These are phyloP conservation scores for Sesia apiformis DNA, from an alignment of 2,888 invertebrate species.

Conservation along the genomic window DNA sequence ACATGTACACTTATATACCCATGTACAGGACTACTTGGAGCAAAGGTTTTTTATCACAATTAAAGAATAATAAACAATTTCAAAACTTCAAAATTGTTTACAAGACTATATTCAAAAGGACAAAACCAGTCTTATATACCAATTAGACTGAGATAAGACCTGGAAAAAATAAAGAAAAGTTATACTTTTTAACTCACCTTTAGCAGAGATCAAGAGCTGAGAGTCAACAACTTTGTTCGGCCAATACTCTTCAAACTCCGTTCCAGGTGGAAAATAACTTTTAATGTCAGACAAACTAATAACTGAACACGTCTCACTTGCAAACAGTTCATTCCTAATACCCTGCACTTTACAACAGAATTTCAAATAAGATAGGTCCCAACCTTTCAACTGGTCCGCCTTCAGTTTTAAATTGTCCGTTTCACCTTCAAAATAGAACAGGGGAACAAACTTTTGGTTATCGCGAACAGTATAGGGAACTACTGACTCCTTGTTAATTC, in stretches of 20 bases:
- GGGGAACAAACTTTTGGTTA: constrained; percentile 89
- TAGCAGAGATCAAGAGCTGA: constrained; percentile 82
- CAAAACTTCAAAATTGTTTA: too few relatives aligned
- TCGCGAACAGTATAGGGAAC: constrained; percentile 93
- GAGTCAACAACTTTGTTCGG: constrained; percentile 91
- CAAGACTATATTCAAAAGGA: too few relatives aligned
- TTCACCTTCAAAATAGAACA: constrained; percentile 91
- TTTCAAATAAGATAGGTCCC: constrained; percentile 94
- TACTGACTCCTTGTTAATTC: constrained; percentile 94
- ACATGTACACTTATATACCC: too few relatives aligned
- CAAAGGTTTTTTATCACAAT: too few relatives aligned
- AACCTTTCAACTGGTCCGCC: constrained; percentile 90
- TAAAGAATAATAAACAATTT: too few relatives aligned
- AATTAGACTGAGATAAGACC: neutral
- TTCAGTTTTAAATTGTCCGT: constrained; percentile 93
- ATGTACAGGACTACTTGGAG: too few relatives aligned
- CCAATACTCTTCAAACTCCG: constrained; percentile 95
- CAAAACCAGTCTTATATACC: too few relatives aligned
- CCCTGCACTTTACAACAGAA: constrained; percentile 97
- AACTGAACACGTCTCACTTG: constrained; percentile 92
- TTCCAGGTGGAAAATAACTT: constrained; percentile 91
- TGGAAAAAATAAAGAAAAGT: neutral
- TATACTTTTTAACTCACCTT: constrained; percentile 50
- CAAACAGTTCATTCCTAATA: constrained; percentile 91
- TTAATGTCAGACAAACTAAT: constrained; percentile 93